Evolutionary conservation across 1,140 invertebrate genomes (phyloP).

Genomic region (Cotesia typhae): DNA sequence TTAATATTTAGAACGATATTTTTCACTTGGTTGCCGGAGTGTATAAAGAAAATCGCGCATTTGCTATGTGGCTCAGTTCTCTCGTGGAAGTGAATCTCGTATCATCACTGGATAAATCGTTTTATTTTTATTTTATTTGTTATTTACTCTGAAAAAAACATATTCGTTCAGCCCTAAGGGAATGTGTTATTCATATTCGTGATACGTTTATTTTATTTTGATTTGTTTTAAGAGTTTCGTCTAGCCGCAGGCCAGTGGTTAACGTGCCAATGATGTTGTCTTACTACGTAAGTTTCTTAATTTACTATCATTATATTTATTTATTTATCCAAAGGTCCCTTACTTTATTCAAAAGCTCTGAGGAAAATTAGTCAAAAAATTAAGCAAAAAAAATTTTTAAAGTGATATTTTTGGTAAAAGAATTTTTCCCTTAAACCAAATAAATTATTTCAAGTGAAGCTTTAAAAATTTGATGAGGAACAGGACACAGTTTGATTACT

Average conservation of each 20-base stretch:
- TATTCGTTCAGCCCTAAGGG: not conserved
- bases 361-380: no score
- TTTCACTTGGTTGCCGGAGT: slow-evolving; percentile 67
- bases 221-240: not conserved
- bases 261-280: slow-evolving; percentile 20
- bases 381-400: no score
- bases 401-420: no score
- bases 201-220: no score
- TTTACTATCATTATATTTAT: not conserved
- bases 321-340: no score
- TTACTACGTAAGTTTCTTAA: slow-evolving; percentile 26
- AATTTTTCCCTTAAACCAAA: no score
- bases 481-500: not conserved
- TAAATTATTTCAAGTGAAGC: no score
- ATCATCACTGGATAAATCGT: slow-evolving; percentile 29
- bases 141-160: not conserved
- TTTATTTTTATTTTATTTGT: slow-evolving; percentile 1
- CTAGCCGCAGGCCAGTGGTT: slow-evolving; percentile 8
- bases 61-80: slow-evolving; percentile 65
- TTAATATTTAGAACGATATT: slow-evolving; percentile 69
- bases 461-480: not conserved
- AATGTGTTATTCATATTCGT: not conserved
- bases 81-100: slow-evolving; percentile 51
- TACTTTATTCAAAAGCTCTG: no score
- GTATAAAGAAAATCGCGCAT: slow-evolving; percentile 68